A percentile compares a stretch with the other conserved stretches of the same genome.
phyloP scores from a whole-genome alignment of 2,888 invertebrate genomes.

The Hololepta plana region DNA sequence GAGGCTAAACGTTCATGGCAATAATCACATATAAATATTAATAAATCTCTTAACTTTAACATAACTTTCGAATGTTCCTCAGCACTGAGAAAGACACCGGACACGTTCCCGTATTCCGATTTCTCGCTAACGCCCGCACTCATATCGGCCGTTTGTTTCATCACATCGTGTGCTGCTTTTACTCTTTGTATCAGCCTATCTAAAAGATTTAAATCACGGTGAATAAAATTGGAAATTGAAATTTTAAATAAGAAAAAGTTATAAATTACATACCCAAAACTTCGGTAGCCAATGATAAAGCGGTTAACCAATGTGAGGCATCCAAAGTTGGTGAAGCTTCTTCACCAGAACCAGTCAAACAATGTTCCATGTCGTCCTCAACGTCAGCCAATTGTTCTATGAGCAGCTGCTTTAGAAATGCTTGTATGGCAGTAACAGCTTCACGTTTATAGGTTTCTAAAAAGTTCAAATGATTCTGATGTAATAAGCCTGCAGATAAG shows the following conservation, averaged over 20 bases:
- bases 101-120: not conserved
- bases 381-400: constrained; percentile 55
- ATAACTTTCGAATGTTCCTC: constrained; percentile 52
- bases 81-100: constrained; percentile 35
- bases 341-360: constrained; percentile 31
- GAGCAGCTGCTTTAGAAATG: constrained; percentile 73
- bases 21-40: constrained; percentile 66
- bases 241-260: not conserved
- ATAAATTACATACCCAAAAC: constrained; percentile 18
- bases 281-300: constrained; percentile 22
- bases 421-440: constrained; percentile 72
- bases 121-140: constrained; percentile 46
- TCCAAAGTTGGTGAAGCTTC: constrained; percentile 25
- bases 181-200: constrained; percentile 53
- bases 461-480: constrained; percentile 76
- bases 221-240: constrained; percentile 4
- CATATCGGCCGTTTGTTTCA: constrained; percentile 54
- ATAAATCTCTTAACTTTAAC: constrained; percentile 54
- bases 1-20: constrained; percentile 86
- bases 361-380: constrained; percentile 33
- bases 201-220: constrained; percentile 15
- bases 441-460: constrained; percentile 76
- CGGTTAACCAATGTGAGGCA: constrained; percentile 24
- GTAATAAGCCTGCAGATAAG: constrained; percentile 67
- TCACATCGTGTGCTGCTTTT: constrained; percentile 54